Evolutionary conservation across 2,888 invertebrate genomes (phyloP), one percentile per base, ranked within the genome.

Genomic region (Drosophila greeni): DNA sequence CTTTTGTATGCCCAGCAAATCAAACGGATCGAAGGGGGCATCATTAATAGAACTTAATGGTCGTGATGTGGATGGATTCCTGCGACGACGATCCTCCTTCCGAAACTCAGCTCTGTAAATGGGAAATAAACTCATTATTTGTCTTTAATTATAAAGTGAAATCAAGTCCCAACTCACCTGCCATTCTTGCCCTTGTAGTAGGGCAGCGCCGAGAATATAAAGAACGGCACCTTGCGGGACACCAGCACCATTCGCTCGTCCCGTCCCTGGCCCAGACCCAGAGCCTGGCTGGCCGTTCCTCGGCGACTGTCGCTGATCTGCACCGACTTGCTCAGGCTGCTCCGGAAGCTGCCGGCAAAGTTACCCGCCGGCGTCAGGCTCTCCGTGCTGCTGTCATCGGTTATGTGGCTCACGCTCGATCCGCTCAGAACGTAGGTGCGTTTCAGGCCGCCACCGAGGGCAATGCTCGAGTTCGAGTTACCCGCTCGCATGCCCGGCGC

Each of bases 151-250:
- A n/a, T n/a, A n/a, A n/a, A n/a, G n/a, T n/a, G n/a, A n/a, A n/a
- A n/a, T n/a, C n/a, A n/a, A n/a, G n/a, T n/a, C n/a, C n/a, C n/a
- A 39, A 39, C 89, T 88, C 86, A 93, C 93, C 93, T 90, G 76
- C 91, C 90, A 85, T 89, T 91, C 64, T 92, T 91, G 78, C 92
- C 92, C 87, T 92, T 93, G 59, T 92, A 93, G 87, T 95, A 97
- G 34, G 97, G 96, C 86, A 97, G 92, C 57, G 95, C 92, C 37
- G 97, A 97, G 88, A 95, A 97, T 67, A 97, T 91, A 76, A 94
- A 91, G 89, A 97, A 94, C 34, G 97, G 97, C 60, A 93, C 92
- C 81, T 93, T 93, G 7, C 92, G 90, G 52, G 95, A 93, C 37
- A 95, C 93, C 89, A 97, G 91, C 60, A 95, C 93, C 72, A 97